Conservation (phyloP, 2,113 vertebrate species). For the Fregetta grallaria region DNA sequence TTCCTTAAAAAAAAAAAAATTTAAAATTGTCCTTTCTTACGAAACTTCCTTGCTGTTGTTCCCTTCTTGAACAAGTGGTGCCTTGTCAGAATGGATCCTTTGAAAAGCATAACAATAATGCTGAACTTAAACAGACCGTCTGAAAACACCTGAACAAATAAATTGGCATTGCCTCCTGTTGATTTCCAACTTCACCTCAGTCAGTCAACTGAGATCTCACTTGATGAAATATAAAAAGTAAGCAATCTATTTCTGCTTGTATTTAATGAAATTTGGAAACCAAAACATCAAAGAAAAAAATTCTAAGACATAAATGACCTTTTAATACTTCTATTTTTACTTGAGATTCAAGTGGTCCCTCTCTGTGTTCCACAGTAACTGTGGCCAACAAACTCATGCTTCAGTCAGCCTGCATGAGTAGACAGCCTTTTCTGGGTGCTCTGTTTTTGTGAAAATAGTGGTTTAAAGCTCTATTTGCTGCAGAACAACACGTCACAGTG, state of each 20-base stretch:
- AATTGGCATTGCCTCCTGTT: background rate
- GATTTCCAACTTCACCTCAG: background rate
- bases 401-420: background rate
- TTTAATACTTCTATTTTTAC: background rate
- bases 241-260: background rate
- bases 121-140: background rate
- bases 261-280: background rate
- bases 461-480: background rate
- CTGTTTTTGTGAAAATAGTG: background rate
- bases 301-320: background rate
- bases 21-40: background rate
- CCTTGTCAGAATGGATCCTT: background rate
- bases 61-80: background rate
- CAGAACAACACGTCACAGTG: background rate
- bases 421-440: background rate
- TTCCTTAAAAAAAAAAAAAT: background rate
- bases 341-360: background rate
- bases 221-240: background rate
- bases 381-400: background rate
- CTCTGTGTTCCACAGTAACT: background rate
- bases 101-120: background rate
- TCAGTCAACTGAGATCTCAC: background rate
- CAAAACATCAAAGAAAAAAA: background rate
- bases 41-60: background rate
- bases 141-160: background rate